Base-by-base conservation (phyloP, 2,797 vertebrate genomes). In the Pseudomugil gertrudae region DNA sequence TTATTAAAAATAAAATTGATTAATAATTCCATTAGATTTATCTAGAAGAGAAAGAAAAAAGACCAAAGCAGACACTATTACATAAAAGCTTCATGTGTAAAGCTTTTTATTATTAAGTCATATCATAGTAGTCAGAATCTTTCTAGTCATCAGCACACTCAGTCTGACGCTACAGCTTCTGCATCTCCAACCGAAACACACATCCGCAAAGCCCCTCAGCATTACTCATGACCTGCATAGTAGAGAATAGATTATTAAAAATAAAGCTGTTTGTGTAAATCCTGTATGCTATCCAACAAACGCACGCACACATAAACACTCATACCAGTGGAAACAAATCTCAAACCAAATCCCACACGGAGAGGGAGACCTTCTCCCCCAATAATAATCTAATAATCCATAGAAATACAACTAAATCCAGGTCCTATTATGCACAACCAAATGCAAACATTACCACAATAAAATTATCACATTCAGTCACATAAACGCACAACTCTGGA, bases 331-430 rank as follows among this genome's bases (percentile, higher is more conserved):
- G 30, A 62, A 52, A 54, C 54, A 61, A 81, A 50, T 76, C 52
- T 63, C 56, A 66, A n/a, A n/a, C n/a, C 67, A 82, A 85, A 87
- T 84, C 79, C 83, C 47, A 33, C 69, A 69, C 5, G 56, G 54
- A 63, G 64, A 59, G 69, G 57, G 48, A 83, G 52, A 54, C 63
- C 68, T n/a, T 32, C 17, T 74, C 76, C 72, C 70, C 69, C 71
- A 78, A 57, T 15, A 4, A 45, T 73, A 69, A 84, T 72, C 80
- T 69, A 68, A 83, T 87, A 86, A 81, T 76, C 80, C 71, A 54
- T 14, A 32, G 84, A 88, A 89, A 88, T 91, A 89, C 66, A 64
- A 66, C 77, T 67, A 88, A 91, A 90, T 83, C 81, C 76, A 80
- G 79, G 77, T 80, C 74, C 57, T 77, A 64, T 58, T 61, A 38